Conservation (phyloP, 1,140 invertebrate species). For the Diprion similis region DNA sequence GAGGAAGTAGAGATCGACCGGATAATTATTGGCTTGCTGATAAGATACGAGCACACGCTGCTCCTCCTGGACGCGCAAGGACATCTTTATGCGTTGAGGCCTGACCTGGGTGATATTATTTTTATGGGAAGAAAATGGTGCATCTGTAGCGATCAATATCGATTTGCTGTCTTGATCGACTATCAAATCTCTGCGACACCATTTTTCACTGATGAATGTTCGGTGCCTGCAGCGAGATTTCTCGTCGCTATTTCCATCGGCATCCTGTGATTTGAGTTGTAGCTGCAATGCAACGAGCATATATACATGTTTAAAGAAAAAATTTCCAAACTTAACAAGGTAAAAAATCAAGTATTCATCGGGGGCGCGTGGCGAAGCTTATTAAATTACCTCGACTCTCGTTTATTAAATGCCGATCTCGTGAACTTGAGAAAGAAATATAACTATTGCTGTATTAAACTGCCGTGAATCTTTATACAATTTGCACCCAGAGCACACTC, state of each 20-base stretch:
- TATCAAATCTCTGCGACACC: conserved; percentile 36
- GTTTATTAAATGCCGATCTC: no score
- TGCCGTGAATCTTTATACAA: no score
- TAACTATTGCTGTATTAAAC: no score
- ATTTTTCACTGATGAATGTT: conserved; percentile 25
- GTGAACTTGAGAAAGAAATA: no score
- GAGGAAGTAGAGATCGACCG: conserved; percentile 88
- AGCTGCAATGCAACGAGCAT: conserved; percentile 26
- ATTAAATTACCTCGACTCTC: no score
- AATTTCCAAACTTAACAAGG: background rate
- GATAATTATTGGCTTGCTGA: conserved; percentile 78
- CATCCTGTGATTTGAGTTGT: conserved; percentile 36
- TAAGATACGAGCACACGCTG: conserved; percentile 49
- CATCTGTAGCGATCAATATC: conserved; percentile 28
- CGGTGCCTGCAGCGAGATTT: no score
- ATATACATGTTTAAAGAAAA: conserved; percentile 23
- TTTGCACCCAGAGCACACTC: no score
- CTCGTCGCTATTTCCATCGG: conserved; percentile 15
- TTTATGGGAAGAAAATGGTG: conserved; percentile 32
- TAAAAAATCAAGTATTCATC: no score
- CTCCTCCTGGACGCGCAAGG: conserved; percentile 11
- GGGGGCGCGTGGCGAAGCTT: no score
- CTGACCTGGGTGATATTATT: conserved; percentile 39
- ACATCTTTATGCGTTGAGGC: conserved; percentile 38
- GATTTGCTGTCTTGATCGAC: conserved; percentile 25